phyloP scores from a whole-genome alignment of 2,113 vertebrate species.

The Trogon melanurus region DNA sequence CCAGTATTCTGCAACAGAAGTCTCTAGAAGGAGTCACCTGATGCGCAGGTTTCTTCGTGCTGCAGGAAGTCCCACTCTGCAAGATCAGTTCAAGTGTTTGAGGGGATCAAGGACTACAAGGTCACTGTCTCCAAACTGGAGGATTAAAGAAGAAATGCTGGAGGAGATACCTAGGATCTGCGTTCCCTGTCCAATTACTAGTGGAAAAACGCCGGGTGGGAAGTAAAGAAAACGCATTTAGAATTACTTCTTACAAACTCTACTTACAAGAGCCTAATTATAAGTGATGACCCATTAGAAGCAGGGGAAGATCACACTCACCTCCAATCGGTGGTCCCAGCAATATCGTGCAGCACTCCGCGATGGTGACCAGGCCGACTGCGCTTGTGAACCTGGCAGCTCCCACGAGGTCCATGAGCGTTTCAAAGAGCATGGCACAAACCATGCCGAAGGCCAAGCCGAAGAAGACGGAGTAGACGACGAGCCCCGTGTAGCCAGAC shows the following conservation, averaged over 20 bases:
- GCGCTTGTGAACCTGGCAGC: constrained; percentile 77
- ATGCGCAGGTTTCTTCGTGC: neutral
- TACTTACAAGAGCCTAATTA: neutral
- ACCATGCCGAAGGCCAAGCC: constrained; percentile 82
- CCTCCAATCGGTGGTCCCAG: constrained; percentile 86
- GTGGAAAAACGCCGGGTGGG: rapidly evolving
- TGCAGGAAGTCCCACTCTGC: neutral
- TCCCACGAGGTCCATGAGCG: constrained; percentile 84
- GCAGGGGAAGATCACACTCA: constrained; percentile 47
- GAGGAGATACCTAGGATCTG: neutral
- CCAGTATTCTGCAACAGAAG: neutral
- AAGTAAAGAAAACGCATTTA: neutral
- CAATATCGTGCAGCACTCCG: constrained; percentile 81
- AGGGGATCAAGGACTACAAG: neutral
- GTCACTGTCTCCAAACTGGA: neutral
- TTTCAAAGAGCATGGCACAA: constrained; percentile 84
- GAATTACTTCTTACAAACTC: neutral
- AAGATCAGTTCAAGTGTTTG: neutral
- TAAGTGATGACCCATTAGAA: neutral
- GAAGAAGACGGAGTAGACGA: constrained; percentile 73
- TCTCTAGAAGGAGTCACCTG: neutral
- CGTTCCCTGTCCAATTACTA: neutral
- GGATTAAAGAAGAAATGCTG: neutral
- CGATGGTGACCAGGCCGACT: constrained; percentile 83
- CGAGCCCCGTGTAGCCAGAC: constrained; percentile 64